Evolutionary conservation across 2,113 vertebrate species (phyloP).

Genomic region (Proteles cristata): DNA sequence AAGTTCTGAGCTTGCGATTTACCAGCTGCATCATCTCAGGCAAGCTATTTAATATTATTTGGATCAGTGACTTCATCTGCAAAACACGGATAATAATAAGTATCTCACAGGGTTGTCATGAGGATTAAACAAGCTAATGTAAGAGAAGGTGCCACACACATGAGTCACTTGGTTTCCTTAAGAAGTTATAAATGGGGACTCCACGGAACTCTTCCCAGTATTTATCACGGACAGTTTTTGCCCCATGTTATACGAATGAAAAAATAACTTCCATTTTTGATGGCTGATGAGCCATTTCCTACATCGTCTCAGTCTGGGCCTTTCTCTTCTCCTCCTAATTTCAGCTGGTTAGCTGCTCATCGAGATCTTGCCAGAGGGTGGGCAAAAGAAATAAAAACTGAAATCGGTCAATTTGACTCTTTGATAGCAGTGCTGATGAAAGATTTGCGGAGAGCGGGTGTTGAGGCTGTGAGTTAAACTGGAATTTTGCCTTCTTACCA

Average conservation of each 20-base stretch:
- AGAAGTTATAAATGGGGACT: not conserved
- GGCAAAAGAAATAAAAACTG: constrained; percentile 66
- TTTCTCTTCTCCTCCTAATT: constrained; percentile 24
- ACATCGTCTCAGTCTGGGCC: constrained; percentile 17
- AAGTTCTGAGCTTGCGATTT: not conserved
- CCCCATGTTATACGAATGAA: constrained; percentile 51
- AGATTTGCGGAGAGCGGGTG: not conserved
- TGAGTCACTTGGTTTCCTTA: not conserved
- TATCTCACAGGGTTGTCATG: not conserved
- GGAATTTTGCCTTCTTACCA: constrained; percentile 55
- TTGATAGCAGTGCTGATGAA: constrained; percentile 33
- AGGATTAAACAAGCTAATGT: not conserved
- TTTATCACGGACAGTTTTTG: not conserved
- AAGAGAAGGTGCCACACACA: not conserved
- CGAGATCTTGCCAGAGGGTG: constrained; percentile 71
- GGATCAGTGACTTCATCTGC: not conserved
- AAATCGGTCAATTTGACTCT: constrained; percentile 66
- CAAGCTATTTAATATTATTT: not conserved
- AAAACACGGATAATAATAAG: not conserved
- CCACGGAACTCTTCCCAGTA: not conserved
- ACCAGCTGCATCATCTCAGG: not conserved
- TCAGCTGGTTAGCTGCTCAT: constrained; percentile 72
- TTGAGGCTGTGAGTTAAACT: constrained; percentile 36
- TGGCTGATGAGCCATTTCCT: constrained; percentile 65
- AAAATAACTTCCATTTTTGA: constrained; percentile 62